Evolutionary conservation across 2,888 invertebrate species (phyloP).

Genomic region (Zaprionus obscuricornis): DNA sequence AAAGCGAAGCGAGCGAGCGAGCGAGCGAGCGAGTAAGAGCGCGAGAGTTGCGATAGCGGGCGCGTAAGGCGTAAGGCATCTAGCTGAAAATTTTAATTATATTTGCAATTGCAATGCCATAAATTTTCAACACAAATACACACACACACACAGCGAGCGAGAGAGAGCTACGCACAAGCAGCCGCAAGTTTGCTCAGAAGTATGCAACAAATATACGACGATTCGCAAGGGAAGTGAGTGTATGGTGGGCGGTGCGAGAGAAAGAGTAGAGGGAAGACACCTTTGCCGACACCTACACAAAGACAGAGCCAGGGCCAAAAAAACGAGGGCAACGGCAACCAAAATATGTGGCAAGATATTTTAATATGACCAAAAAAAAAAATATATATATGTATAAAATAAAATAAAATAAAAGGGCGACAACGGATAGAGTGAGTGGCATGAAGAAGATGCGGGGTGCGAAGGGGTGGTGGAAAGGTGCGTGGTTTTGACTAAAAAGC

Average conservation of each 20-base stretch:
- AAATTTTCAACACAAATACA: slow-evolving; percentile 55
- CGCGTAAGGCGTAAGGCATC: slow-evolving; percentile 22
- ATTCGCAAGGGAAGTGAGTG: background rate
- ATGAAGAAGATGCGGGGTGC: background rate
- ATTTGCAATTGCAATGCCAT: slow-evolving; percentile 78
- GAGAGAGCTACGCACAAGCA: slow-evolving; percentile 20
- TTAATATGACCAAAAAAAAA: slow-evolving; percentile 64
- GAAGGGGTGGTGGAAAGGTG: background rate
- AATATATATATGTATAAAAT: background rate
- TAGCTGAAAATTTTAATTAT: slow-evolving; percentile 76
- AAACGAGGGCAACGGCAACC: slow-evolving; percentile 32
- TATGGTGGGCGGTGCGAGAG: background rate
- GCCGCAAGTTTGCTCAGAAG: slow-evolving; percentile 42
- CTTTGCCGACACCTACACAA: slow-evolving; percentile 42
- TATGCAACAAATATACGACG: slow-evolving; percentile 33
- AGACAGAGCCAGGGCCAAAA: slow-evolving; percentile 11
- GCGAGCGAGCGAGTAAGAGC: too few relatives aligned
- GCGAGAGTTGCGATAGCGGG: too few relatives aligned
- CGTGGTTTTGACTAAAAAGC: background rate
- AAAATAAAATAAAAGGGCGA: too few relatives aligned
- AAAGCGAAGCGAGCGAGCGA: slow-evolving; percentile 33
- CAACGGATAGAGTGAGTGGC: background rate
- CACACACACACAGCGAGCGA: slow-evolving; percentile 19
- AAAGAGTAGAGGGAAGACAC: background rate
- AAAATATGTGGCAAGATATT: slow-evolving; percentile 76